A percentile compares a stretch with the other conserved stretches of the same genome.
phyloP scores from a whole-genome alignment of 1,140 invertebrate species.

The Papilio helenus region DNA sequence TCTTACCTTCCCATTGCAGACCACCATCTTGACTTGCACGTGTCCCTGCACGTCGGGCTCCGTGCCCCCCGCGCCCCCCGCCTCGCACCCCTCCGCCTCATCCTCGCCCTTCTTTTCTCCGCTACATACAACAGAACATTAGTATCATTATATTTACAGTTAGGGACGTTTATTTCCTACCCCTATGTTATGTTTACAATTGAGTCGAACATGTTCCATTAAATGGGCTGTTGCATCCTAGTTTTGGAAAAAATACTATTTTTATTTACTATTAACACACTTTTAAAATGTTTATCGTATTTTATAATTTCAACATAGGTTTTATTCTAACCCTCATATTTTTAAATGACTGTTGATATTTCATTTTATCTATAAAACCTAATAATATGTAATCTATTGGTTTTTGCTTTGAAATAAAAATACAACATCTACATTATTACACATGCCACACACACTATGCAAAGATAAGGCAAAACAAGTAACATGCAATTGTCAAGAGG shows the following conservation, averaged over 20 bases:
- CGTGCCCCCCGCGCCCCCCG: constrained; percentile 47
- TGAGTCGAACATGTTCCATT: too few species aligned
- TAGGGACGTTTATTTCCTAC: background rate
- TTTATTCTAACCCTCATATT: background rate
- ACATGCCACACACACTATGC: constrained; percentile 37
- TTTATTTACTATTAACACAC: too few species aligned
- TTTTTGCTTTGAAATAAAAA: background rate
- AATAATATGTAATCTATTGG: too few species aligned
- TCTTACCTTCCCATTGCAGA: constrained; percentile 90
- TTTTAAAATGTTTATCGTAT: too few species aligned
- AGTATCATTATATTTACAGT: constrained; percentile 12
- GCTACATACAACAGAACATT: constrained; percentile 48
- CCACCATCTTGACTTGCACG: constrained; percentile 91
- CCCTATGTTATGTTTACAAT: background rate
- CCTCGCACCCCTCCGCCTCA: constrained; percentile 64
- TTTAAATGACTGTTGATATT: background rate
- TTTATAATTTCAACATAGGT: too few species aligned
- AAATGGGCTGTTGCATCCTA: too few species aligned
- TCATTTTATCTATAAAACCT: background rate
- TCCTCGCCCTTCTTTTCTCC: constrained; percentile 82
- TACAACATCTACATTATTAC: constrained; percentile 30
- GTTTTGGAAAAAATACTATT: too few species aligned
- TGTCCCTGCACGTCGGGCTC: constrained; percentile 85
- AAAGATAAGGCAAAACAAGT: background rate
- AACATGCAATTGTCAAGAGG: background rate